Conservation (phyloP, 2,888 invertebrate species). For the Petrolisthes cinctipes region DNA sequence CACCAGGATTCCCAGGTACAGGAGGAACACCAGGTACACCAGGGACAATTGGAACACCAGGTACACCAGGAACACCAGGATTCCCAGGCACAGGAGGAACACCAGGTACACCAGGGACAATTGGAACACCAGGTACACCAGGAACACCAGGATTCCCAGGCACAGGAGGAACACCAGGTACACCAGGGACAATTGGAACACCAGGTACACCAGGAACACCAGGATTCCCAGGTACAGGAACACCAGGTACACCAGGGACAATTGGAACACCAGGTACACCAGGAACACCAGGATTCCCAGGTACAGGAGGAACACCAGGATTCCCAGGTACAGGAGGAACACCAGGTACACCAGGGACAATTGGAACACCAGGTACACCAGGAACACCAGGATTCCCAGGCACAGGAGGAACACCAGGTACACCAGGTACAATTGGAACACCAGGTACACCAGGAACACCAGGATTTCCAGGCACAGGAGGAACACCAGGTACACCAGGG, state of each 20-base stretch:
- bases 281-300: not conserved
- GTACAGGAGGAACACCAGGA: not conserved
- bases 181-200: not conserved
- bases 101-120: not conserved
- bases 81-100: not conserved
- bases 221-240: not conserved
- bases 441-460: not conserved
- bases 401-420: not conserved
- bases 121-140: not conserved
- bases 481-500: not conserved
- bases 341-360: no score
- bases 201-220: not conserved
- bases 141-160: no score
- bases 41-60: not conserved
- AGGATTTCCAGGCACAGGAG: not conserved
- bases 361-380: no score
- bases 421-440: not conserved
- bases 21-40: not conserved
- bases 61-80: not conserved
- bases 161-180: not conserved
- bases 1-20: not conserved
- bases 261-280: not conserved
- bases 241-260: not conserved
- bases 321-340: not conserved
- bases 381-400: not conserved